Conservation (phyloP, 2,888 invertebrate species). For the Conops quadrifasciatus region DNA sequence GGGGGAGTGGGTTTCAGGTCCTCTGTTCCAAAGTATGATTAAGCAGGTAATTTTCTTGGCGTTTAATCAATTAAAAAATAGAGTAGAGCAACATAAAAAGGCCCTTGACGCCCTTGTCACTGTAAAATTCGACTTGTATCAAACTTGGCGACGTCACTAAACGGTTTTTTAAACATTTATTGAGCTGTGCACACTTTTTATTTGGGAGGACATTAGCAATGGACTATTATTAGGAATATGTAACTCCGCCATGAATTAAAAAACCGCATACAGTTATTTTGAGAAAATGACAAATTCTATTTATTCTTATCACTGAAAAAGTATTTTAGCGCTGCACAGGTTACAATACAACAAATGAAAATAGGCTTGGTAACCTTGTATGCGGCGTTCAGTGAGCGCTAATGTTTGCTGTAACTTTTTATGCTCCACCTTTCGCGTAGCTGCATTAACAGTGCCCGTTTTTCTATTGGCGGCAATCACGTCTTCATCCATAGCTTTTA, state of each 20-base stretch:
- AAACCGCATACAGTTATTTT: not conserved
- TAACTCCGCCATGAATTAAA: not conserved
- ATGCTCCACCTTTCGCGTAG: constrained; percentile 60
- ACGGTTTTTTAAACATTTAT: no score
- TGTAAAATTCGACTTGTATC: no score
- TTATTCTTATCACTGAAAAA: constrained; percentile 74
- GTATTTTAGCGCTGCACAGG: constrained; percentile 92
- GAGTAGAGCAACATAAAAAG: no score
- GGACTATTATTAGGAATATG: no score
- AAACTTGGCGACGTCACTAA: no score
- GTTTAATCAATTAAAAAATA: no score
- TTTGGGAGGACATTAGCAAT: no score
- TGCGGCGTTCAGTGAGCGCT: constrained; percentile 85
- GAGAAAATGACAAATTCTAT: no score
- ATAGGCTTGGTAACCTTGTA: constrained; percentile 82
- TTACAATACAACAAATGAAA: constrained; percentile 91
- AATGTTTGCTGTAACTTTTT: constrained; percentile 92
- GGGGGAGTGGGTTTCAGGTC: no score
- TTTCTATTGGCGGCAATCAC: constrained; percentile 69
- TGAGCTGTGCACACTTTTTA: no score
- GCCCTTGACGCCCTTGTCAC: no score
- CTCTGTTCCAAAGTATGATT: constrained; percentile 97
- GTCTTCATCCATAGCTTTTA: constrained; percentile 71
- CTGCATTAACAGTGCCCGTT: constrained; percentile 38
- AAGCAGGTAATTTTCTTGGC: constrained; percentile 93